Conservation (phyloP, 35 echinoderm and acorn worm genomes). For the Patiria miniata region DNA sequence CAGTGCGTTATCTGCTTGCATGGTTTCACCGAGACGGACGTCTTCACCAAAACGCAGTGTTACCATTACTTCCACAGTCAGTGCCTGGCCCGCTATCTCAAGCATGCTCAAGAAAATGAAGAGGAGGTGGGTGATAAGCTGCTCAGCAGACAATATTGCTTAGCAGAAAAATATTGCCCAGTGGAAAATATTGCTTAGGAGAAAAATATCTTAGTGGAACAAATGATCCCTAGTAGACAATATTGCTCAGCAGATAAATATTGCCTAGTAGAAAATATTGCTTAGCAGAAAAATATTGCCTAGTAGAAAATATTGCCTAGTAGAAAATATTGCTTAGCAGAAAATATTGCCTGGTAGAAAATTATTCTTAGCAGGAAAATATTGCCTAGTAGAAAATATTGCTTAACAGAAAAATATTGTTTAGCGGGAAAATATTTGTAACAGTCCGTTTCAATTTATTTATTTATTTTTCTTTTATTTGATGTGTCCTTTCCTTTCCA, state of each 20-base stretch:
- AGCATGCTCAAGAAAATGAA: slow-evolving; percentile 58
- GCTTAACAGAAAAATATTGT: too few relatives aligned
- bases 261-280: background rate
- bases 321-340: background rate
- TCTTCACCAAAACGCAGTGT: slow-evolving; percentile 84
- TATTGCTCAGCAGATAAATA: background rate
- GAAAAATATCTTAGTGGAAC: too few relatives aligned
- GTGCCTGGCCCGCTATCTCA: slow-evolving; percentile 70
- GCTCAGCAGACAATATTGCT: background rate
- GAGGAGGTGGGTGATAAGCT: slow-evolving; percentile 54
- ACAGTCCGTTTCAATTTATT: too few relatives aligned
- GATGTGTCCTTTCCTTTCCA: too few relatives aligned
- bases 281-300: too few relatives aligned
- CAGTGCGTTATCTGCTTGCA: slow-evolving; percentile 88
- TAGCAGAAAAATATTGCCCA: background rate
- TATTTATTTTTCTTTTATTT: too few relatives aligned
- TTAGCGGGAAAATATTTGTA: too few relatives aligned
- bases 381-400: too few relatives aligned
- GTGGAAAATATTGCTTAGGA: background rate
- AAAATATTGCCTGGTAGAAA: background rate
- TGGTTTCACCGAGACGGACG: slow-evolving; percentile 71
- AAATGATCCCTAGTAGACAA: too few relatives aligned
- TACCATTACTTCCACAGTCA: slow-evolving; percentile 92
- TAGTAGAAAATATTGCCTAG: background rate
- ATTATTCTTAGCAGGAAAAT: too few relatives aligned